Percentiles rank a stretch among this genome's conserved stretches.
Conservation (phyloP, 2,888 invertebrate species). For the Amblyjoppa fuscipennis region DNA sequence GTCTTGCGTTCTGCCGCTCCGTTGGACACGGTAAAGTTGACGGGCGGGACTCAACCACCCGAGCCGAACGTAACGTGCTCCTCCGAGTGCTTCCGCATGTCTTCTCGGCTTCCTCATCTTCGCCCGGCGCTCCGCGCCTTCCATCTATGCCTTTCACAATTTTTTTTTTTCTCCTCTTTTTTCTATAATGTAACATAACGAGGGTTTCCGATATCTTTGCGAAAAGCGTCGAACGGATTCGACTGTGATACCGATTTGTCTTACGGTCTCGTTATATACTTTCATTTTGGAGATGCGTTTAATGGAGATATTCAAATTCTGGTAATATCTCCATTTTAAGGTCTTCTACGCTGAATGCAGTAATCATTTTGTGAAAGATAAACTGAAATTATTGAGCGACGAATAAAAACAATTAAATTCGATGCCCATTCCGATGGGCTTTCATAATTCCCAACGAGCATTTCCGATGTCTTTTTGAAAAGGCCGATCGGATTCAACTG, state of each 20-base stretch:
- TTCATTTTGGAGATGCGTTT: too few species aligned
- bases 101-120: conserved; percentile 36
- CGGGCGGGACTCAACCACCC: conserved; percentile 79
- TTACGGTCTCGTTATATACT: neutral
- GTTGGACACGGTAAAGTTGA: conserved; percentile 81
- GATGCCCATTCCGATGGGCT: neutral
- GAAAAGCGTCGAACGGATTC: neutral
- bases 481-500: neutral
- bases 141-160: neutral
- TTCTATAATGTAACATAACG: conserved; percentile 13
- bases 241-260: neutral
- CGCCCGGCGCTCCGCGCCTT: neutral
- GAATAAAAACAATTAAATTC: neutral
- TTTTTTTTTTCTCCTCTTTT: conserved; percentile 16
- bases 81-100: conserved; percentile 51
- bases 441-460: neutral
- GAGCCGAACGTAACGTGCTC: conserved; percentile 58
- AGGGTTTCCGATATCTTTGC: neutral
- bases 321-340: too few species aligned
- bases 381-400: too few species aligned
- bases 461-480: neutral
- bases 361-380: too few species aligned
- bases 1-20: conserved; percentile 81
- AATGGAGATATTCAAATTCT: too few species aligned
- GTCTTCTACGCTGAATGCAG: too few species aligned